Evolutionary conservation across 2,888 invertebrate species (phyloP).

Genomic region (Axea sp.): DNA sequence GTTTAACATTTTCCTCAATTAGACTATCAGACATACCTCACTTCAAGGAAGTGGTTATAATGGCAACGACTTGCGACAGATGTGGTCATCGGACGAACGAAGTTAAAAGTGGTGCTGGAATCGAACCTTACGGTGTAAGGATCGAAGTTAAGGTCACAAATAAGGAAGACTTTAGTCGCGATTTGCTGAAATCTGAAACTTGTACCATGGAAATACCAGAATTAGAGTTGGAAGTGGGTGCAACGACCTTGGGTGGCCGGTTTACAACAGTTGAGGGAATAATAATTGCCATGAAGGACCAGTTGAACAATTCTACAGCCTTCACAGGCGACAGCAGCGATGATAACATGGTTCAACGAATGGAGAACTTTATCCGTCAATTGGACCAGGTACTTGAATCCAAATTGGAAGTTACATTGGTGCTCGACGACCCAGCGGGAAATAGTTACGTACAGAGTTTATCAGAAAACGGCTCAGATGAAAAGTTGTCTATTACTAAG

Average conservation of each 20-base stretch:
- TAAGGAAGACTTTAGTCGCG: constrained; percentile 91
- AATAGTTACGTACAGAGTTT: constrained; percentile 96
- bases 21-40: constrained; percentile 88
- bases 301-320: constrained; percentile 85
- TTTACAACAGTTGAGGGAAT: constrained; percentile 98
- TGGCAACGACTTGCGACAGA: constrained; percentile 95
- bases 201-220: constrained; percentile 91
- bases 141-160: constrained; percentile 87
- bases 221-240: constrained; percentile 91
- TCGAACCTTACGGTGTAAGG: constrained; percentile 88
- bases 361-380: constrained; percentile 84
- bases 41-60: constrained; percentile 98
- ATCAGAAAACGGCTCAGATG: constrained; percentile 85
- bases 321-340: constrained; percentile 88
- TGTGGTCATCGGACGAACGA: constrained; percentile 97
- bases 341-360: constrained; percentile 80
- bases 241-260: constrained; percentile 92
- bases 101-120: constrained; percentile 95
- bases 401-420: constrained; percentile 84
- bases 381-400: constrained; percentile 85
- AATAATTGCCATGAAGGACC: constrained; percentile 87
- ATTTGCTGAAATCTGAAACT: constrained; percentile 95
- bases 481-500: constrained; percentile 85
- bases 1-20: constrained; percentile 68
- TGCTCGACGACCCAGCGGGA: constrained; percentile 98